Base-by-base conservation (phyloP, 2,888 invertebrate genomes). In the Drosophila borborema region DNA sequence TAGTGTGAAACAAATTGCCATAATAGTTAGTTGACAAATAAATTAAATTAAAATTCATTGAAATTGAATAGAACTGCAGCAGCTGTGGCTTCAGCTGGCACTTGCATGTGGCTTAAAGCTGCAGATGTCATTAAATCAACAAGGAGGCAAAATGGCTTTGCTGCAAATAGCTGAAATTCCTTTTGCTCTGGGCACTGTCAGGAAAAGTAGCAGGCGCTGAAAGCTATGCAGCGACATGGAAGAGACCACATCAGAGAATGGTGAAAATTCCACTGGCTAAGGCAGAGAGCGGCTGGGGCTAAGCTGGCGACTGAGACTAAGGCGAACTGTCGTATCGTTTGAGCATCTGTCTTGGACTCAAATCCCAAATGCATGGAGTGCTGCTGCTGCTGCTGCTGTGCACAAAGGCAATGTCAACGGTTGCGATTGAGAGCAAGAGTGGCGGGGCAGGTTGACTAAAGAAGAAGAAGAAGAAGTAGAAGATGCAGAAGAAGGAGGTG, bases 301-400 rank as follows among this genome's bases (percentile, higher is more conserved):
- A 40, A 55, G 59, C 18, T 18, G 28, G 12, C 14, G 48, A 34
- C 63, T 8, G 31, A 40, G 53, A 51, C 36, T 31, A 43, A 49
- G 54, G 28, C 45, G 20, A n/a, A 41, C 14, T 31, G 48, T 31
- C 36, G 36, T 66, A 62, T 55, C 70, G 60, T 55, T 64, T 81
- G 72, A 80, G 80, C 81, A 73, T 72, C 78, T 75, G 86, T 83
- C 78, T 86, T 68, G 64, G 64, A 70, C 89, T 78, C 72, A 81
- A 89, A 83, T 86, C 89, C 84, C 89, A 78, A 84, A 81, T 81
- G 84, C 89, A 86, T 81, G 77, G 87, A 83, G 89, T 84, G 89
- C 84, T 72, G 89, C 86, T 72, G 83, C 72, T 74, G 61, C 63
- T 59, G 45, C 54, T 59, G 64, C 64, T 53, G 55, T 55, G 55